These are phyloP conservation scores for Geopemphigus sp. DNA, from an alignment of 1,140 invertebrate species.

Conservation along the genomic window DNA sequence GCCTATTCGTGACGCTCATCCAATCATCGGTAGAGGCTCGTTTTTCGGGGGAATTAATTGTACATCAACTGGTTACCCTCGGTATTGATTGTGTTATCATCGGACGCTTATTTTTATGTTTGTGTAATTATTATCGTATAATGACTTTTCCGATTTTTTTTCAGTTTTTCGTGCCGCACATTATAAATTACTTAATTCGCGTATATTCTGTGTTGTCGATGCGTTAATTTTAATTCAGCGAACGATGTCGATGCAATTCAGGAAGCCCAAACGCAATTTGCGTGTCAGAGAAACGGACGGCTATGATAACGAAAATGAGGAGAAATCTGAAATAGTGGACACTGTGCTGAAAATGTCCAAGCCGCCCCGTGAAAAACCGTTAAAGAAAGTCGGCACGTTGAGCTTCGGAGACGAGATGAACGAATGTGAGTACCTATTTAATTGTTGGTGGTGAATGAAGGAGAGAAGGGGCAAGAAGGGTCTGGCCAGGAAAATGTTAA, in stretches of 20 bases:
- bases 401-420: conserved; percentile 75
- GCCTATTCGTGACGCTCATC: too few relatives aligned
- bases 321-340: conserved; percentile 58
- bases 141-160: too few relatives aligned
- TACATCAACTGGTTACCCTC: conserved; percentile 5
- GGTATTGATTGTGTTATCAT: conserved; percentile 30
- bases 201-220: background rate
- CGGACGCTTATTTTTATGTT: background rate
- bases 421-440: conserved; percentile 61
- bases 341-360: conserved; percentile 57
- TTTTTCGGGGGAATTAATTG: background rate
- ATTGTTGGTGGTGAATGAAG: too few relatives aligned
- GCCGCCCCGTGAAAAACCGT: conserved; percentile 59
- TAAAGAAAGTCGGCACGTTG: conserved; percentile 64
- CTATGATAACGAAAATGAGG: conserved; percentile 64
- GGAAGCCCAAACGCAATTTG: conserved; percentile 83
- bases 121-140: background rate
- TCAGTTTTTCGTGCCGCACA: too few relatives aligned
- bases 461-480: too few relatives aligned
- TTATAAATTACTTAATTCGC: too few relatives aligned
- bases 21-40: too few relatives aligned
- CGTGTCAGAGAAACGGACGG: conserved; percentile 71
- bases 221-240: background rate
- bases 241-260: conserved; percentile 60
- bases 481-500: too few relatives aligned